Evolutionary conservation across 2,888 invertebrate genomes (phyloP), one percentile per base, ranked within the genome.

Genomic region (Drosophila acutilabella): DNA sequence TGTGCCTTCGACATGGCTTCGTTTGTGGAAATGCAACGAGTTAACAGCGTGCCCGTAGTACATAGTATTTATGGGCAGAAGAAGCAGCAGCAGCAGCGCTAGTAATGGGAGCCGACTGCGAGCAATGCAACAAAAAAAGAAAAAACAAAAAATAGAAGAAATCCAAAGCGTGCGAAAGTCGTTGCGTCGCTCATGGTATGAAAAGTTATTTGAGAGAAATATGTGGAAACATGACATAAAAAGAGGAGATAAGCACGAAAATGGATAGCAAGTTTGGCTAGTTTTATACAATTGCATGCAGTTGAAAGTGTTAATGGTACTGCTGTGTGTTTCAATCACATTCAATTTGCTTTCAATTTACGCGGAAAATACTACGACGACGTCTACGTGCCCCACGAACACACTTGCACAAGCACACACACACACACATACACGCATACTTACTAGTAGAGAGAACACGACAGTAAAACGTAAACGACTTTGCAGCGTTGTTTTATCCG

Each of bases 361-460:
- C 85, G 85, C 89, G 88, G 85, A 85, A 88, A 85, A 87, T 85
- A 89, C 89, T 85, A 85, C 85, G 85, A 75, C 60, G 38, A 50
- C 48, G 58, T 26, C 71, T 80, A 87, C 87, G 87, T 86, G 88
- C 85, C 56, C 40, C 70, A 72, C 64, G 56, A 69, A 61, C 74
- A 58, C 62, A 62, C 40, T 26, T 40, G 30, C 58, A 51, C 30
- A 30, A 2, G 30, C 30, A 30, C 30, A 30, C 30, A 30, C 5
- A n/a, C n/a, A n/a, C 57, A 70, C 36, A 57, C 30, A 56, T 0
- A n/a, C 38, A 60, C 56, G 59, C 41, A 50, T 13, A 42, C 48
- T 26, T 20, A 45, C 54, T 44, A 36, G 33, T 44, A 10, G 44
- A 48, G 59, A 62, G 56, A 60, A 47, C 50, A 62, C 51, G 59